Evolutionary conservation across 2,113 vertebrate species (phyloP).

Genomic region (Oreochromis spilurus): DNA sequence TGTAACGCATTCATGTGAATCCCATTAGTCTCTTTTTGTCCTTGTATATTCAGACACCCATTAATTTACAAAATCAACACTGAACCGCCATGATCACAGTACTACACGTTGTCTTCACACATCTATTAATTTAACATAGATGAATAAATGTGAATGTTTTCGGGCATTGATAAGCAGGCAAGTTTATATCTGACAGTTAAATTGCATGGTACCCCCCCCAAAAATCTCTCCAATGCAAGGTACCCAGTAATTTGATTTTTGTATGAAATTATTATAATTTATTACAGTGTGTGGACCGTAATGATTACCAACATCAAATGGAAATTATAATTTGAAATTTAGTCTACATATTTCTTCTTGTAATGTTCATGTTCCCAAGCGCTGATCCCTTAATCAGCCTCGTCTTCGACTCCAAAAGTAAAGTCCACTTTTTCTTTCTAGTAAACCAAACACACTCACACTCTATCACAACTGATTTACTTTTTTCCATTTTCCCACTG

Average conservation of each 20-base stretch:
- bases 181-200: conserved; percentile 98
- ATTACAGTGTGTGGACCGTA: conserved; percentile 94
- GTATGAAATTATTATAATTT: conserved; percentile 99
- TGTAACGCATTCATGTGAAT: conserved; percentile 69
- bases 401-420: conserved; percentile 14
- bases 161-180: conserved; percentile 92
- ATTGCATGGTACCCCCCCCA: conserved; percentile 90
- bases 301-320: conserved; percentile 98
- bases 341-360: conserved; percentile 80
- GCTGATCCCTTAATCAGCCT: conserved; percentile 51
- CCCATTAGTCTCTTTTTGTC: conserved; percentile 86
- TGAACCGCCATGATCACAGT: conserved; percentile 92
- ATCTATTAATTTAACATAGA: conserved; percentile 97
- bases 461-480: background rate
- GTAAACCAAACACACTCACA: background rate
- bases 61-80: conserved; percentile 96
- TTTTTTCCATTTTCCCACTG: background rate
- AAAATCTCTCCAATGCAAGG: conserved; percentile 86
- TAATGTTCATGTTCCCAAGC: conserved; percentile 75
- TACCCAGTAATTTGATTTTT: conserved; percentile 99
- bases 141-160: conserved; percentile 99
- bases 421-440: background rate
- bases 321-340: conserved; percentile 93
- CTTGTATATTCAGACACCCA: conserved; percentile 87
- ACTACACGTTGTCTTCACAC: conserved; percentile 89